A percentile compares a stretch with the other conserved stretches of the same genome.
phyloP scores from a whole-genome alignment of 2,113 vertebrate species.

The Ictalurus punctatus region DNA sequence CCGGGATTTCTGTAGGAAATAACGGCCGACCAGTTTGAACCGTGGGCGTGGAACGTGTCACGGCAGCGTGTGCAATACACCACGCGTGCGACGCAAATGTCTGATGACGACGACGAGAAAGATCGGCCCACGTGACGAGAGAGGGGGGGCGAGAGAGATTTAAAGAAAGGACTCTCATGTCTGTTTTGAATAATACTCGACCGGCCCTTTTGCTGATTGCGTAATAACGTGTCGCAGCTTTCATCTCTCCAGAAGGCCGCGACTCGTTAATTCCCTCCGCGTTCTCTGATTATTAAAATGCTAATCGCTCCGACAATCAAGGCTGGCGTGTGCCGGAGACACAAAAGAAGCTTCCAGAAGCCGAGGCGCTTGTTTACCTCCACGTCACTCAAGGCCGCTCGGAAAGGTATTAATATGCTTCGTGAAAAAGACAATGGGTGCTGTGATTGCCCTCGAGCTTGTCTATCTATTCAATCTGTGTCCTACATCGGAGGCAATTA shows the following conservation, averaged over 20 bases:
- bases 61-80: neutral
- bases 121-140: neutral
- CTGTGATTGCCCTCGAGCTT: conserved; percentile 48
- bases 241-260: conserved; percentile 4
- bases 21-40: neutral
- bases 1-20: neutral
- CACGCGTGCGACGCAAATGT: neutral
- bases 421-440: conserved; percentile 42
- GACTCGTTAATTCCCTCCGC: conserved; percentile 25
- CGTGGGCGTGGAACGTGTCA: neutral
- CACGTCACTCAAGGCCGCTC: conserved; percentile 33
- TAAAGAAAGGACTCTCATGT: neutral
- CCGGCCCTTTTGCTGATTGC: neutral
- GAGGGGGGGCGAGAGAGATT: neutral
- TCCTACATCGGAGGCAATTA: conserved; percentile 46
- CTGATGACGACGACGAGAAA: neutral
- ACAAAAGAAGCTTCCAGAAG: conserved; percentile 38
- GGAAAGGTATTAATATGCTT: conserved; percentile 48
- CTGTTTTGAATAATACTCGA: neutral
- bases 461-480: conserved; percentile 54
- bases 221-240: neutral
- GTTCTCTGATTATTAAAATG: conserved; percentile 36
- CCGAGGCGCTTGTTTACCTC: conserved; percentile 43
- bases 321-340: conserved; percentile 5
- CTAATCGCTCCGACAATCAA: conserved; percentile 39